Evolutionary conservation across 2,888 invertebrate genomes (phyloP).

Genomic region (Pterostichus madidus): DNA sequence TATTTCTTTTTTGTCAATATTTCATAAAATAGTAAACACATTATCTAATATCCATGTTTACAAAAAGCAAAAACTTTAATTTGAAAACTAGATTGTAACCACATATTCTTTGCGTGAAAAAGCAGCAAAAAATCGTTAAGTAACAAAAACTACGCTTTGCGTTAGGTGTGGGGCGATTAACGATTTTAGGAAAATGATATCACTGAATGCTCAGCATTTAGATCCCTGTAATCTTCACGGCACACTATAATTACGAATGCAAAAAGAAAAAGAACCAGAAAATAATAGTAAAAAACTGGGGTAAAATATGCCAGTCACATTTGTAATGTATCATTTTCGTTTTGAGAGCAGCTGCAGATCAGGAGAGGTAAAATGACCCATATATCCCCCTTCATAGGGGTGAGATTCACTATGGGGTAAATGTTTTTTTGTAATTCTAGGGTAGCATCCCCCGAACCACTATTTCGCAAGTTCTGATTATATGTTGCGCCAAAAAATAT

Average conservation of each 20-base stretch:
- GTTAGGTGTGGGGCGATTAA: constrained; percentile 23
- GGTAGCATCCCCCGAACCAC: constrained; percentile 71
- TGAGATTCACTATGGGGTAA: constrained; percentile 28
- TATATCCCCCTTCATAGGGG: constrained; percentile 69
- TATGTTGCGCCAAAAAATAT: constrained; percentile 69
- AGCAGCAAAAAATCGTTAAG: constrained; percentile 15
- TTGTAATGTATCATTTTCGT: constrained; percentile 76
- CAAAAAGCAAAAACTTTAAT: constrained; percentile 16
- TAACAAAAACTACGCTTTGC: constrained; percentile 12
- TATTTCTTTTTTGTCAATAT: constrained; percentile 1
- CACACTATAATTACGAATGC: constrained; percentile 74
- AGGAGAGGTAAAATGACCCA: constrained; percentile 71
- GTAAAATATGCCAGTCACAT: constrained; percentile 76
- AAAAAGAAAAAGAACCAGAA: constrained; percentile 68
- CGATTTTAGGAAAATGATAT: constrained; percentile 62
- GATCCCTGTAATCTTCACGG: constrained; percentile 56
- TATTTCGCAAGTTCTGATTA: constrained; percentile 70
- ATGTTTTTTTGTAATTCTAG: constrained; percentile 71
- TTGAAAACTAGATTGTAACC: constrained; percentile 7
- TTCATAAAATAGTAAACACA: not conserved
- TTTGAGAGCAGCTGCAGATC: constrained; percentile 73
- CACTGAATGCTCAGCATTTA: constrained; percentile 65
- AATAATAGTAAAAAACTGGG: constrained; percentile 71
- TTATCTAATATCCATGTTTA: not conserved
- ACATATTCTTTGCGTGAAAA: not conserved